Conservation (phyloP, 1,140 invertebrate genomes). For the Drosophila sechellia region DNA sequence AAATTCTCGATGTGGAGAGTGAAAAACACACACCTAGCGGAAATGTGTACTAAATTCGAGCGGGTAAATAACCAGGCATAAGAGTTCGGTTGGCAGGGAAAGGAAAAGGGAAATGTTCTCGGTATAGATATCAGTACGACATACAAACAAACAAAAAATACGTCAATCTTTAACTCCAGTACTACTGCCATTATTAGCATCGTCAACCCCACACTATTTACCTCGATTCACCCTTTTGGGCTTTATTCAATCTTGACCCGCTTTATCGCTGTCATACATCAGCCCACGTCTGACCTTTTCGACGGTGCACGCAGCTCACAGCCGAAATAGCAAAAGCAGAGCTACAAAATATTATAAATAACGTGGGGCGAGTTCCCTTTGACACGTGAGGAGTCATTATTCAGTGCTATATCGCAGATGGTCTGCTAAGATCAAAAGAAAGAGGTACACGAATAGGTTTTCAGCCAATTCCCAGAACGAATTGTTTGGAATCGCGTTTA, state of each 20-base stretch:
- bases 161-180: too few species aligned
- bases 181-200: not conserved
- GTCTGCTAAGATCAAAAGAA: not conserved
- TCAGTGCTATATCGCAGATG: constrained; percentile 18
- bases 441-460: not conserved
- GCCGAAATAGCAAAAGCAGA: constrained; percentile 15
- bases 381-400: constrained; percentile 15
- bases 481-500: too few species aligned
- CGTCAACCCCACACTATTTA: not conserved
- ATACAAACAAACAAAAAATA: too few species aligned
- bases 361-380: constrained; percentile 16
- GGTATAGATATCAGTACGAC: constrained; percentile 5
- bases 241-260: constrained; percentile 23
- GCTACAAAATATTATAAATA: constrained; percentile 5
- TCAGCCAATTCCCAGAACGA: not conserved
- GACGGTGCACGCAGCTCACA: constrained; percentile 27
- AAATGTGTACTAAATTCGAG: constrained; percentile 7
- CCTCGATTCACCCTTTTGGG: constrained; percentile 1
- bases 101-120: not conserved
- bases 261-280: constrained; percentile 16
- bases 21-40: not conserved
- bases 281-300: constrained; percentile 39
- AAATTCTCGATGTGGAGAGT: not conserved
- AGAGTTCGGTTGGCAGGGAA: not conserved
- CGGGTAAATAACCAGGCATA: constrained; percentile 4